These are phyloP conservation scores for Eupeodes luniger DNA, from an alignment of 2,888 invertebrate species.

Conservation along the genomic window DNA sequence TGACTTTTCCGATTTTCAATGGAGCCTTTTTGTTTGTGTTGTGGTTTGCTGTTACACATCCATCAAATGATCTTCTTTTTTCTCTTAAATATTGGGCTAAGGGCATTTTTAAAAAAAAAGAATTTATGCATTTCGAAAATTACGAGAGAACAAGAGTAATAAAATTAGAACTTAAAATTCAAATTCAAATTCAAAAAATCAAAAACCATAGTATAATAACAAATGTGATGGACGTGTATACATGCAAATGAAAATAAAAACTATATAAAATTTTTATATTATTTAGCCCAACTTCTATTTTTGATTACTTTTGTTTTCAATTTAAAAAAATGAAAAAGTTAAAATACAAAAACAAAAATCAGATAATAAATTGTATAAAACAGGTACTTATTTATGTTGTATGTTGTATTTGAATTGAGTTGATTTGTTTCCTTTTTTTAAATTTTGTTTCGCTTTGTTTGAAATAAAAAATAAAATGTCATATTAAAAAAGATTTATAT, in stretches of 20 bases:
- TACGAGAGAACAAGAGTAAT: constrained; percentile 24
- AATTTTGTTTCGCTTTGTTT: constrained; percentile 32
- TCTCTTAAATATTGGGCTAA: constrained; percentile 54
- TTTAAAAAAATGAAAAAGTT: constrained; percentile 37
- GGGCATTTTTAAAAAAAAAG: not conserved
- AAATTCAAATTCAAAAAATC: constrained; percentile 26
- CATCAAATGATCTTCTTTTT: constrained; percentile 57
- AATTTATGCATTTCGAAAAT: not conserved
- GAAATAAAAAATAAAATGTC: constrained; percentile 33
- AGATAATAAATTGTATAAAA: constrained; percentile 74
- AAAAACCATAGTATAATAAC: constrained; percentile 3
- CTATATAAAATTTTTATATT: not conserved
- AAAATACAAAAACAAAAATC: constrained; percentile 50
- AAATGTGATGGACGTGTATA: constrained; percentile 66
- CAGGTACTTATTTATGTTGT: constrained; percentile 72
- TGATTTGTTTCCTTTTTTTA: constrained; percentile 8
- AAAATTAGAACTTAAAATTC: constrained; percentile 62
- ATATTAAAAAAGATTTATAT: not conserved
- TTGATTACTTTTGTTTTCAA: constrained; percentile 20
- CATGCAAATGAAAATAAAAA: constrained; percentile 27
- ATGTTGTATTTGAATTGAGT: constrained; percentile 46
- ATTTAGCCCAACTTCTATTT: constrained; percentile 36
- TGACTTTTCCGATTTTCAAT: constrained; percentile 70
- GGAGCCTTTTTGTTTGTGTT: constrained; percentile 30
- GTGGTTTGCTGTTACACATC: constrained; percentile 45